These are phyloP conservation scores for Noctua comes DNA, from an alignment of 2,888 invertebrate species.

Conservation along the genomic window DNA sequence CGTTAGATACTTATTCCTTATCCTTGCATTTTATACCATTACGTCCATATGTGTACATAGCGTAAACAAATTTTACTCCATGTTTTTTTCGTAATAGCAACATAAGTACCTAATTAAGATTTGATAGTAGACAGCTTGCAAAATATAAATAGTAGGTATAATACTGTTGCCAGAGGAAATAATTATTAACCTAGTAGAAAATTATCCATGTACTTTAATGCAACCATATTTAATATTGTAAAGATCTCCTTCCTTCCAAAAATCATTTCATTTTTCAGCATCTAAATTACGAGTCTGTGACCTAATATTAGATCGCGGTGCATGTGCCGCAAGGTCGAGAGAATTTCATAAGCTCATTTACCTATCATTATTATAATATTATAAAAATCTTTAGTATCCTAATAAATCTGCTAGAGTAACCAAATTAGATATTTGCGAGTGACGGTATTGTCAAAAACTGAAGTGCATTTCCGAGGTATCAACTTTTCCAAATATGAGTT, in stretches of 20 bases:
- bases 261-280: slow-evolving; percentile 14
- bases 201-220: slow-evolving; percentile 29
- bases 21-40: slow-evolving; percentile 46
- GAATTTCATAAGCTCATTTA: slow-evolving; percentile 13
- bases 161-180: slow-evolving; percentile 58
- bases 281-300: slow-evolving; percentile 18
- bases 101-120: slow-evolving; percentile 50
- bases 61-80: slow-evolving; percentile 40
- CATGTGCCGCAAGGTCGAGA: slow-evolving; percentile 10
- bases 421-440: slow-evolving; percentile 37
- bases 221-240: slow-evolving; percentile 40
- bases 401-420: slow-evolving; percentile 52
- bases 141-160: slow-evolving; percentile 47
- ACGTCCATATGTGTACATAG: slow-evolving; percentile 64
- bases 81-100: slow-evolving; percentile 51
- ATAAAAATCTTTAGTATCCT: slow-evolving; percentile 21
- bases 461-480: slow-evolving; percentile 31
- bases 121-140: slow-evolving; percentile 61
- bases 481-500: slow-evolving; percentile 14
- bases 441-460: slow-evolving; percentile 24
- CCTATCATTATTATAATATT: slow-evolving; percentile 27
- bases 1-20: slow-evolving; percentile 51
- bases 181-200: slow-evolving; percentile 35
- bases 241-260: slow-evolving; percentile 34
- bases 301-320: not conserved